Evolutionary conservation across 2,113 vertebrate genomes (phyloP), one percentile per base, ranked within the genome.

Genomic region (Sinocyclocheilus maitianheensis): DNA sequence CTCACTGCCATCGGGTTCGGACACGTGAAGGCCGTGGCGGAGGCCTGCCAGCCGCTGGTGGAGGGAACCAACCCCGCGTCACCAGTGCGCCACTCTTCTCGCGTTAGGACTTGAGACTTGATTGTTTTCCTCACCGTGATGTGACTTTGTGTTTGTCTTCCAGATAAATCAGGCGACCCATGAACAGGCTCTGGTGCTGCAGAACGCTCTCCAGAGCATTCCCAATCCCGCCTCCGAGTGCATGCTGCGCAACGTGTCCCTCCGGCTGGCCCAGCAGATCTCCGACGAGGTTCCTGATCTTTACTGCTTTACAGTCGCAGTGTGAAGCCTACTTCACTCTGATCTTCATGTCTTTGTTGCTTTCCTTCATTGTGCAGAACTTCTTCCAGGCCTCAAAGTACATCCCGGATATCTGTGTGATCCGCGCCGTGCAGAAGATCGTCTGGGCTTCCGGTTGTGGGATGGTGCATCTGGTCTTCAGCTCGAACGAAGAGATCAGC

Each of bases 371-470:
- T 79, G 53, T 90, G 55, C 91, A 94, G 92, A 89, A 92, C 91
- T 94, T 93, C 85, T 96, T 95, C 81, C 93, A 99, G 95, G 97
- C 97, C 85, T 99, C 97, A 55, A 98, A 98, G 90, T 99, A 97
- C 83, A 98, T 99, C 96, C 98, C 98, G 91, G 98, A 99, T 91
- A 98, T 99, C 85, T 98, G 97, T 93, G 98, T 99, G 88, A 99
- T 99, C 91, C 95, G 96, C 91, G 98, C 97, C 79, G 95, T 99
- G 81, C 98, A 99, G 90, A 99, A 99, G 95, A 98, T 99, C 72
- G 97, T 98, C 86, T 99, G 98, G 98, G 97, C 98, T 10, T 99
- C 98, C 65, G 98, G 98, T 84, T 99, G 97, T 92, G 98, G 98
- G 46, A 96, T 96, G 75, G 95, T 99, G 85, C 97, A 98, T 86